Conservation (phyloP, 2,113 vertebrate genomes). For the Gavialis gangeticus region DNA sequence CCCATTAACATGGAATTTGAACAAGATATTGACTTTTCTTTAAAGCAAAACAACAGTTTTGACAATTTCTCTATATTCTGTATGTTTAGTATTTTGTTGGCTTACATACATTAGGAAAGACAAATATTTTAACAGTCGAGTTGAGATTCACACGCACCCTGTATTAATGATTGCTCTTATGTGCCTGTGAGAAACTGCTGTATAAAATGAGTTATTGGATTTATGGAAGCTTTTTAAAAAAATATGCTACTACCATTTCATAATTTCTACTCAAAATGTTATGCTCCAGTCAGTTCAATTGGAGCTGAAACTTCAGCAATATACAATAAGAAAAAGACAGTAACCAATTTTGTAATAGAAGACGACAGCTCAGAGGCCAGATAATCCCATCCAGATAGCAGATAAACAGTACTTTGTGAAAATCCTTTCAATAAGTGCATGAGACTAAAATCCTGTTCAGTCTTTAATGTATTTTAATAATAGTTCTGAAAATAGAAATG, state of each 20-base stretch:
- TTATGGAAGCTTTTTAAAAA: slow-evolving; percentile 3
- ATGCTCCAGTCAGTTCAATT: background rate
- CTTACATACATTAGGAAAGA: background rate
- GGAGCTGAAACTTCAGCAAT: slow-evolving; percentile 3
- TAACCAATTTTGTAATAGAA: background rate
- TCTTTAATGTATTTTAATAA: background rate
- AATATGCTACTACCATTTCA: background rate
- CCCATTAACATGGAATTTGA: background rate
- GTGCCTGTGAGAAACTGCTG: background rate
- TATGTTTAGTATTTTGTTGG: background rate
- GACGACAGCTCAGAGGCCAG: background rate
- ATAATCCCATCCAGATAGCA: background rate
- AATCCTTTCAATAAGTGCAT: background rate
- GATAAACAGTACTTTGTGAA: slow-evolving; percentile 1
- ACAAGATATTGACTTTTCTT: background rate
- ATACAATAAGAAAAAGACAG: background rate
- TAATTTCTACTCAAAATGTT: background rate
- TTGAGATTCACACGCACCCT: background rate
- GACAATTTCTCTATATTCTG: background rate
- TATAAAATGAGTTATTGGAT: background rate
- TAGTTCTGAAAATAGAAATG: background rate
- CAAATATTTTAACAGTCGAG: background rate
- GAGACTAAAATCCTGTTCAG: slow-evolving; percentile 16
- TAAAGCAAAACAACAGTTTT: background rate
- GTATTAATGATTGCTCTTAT: background rate